Evolutionary conservation across 2,113 vertebrate species (phyloP).

Genomic region (Leptocoma aspasia): DNA sequence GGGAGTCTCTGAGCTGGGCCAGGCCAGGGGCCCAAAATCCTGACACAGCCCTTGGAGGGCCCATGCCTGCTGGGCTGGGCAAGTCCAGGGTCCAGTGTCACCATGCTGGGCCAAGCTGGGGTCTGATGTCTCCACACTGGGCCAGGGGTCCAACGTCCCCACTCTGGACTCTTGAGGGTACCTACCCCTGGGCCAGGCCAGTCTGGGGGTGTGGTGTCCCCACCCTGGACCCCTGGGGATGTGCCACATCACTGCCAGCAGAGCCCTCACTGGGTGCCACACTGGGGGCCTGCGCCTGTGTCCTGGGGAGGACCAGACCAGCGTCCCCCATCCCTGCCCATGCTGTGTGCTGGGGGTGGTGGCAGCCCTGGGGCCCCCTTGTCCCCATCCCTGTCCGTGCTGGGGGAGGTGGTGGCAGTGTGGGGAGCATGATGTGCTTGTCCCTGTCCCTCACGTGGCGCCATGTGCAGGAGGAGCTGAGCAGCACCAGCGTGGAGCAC

Average conservation of each 20-base stretch:
- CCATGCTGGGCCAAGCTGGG: neutral
- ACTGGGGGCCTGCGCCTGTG: neutral
- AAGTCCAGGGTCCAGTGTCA: neutral
- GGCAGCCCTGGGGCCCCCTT: neutral
- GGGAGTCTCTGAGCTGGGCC: neutral
- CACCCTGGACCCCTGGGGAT: neutral
- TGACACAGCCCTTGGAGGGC: accelerated
- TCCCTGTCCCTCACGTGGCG: neutral
- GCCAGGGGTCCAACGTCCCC: neutral
- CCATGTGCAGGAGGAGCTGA: slow-evolving; percentile 86
- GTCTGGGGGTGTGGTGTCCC: neutral
- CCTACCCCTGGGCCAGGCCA: neutral
- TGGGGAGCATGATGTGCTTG: neutral
- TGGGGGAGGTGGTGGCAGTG: neutral
- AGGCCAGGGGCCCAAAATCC: neutral
- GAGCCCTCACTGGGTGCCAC: neutral
- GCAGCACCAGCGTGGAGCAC: slow-evolving; percentile 93
- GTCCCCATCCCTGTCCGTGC: neutral
- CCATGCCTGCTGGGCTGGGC: neutral
- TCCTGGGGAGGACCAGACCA: neutral
- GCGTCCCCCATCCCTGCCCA: neutral
- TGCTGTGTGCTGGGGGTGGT: neutral
- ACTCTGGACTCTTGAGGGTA: accelerated
- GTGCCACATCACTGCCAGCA: neutral
- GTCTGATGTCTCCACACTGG: neutral